Evolutionary conservation across 2,797 vertebrate genomes (phyloP), one percentile per base, ranked within the genome.

Genomic region (Chiroxiphia lanceolata): DNA sequence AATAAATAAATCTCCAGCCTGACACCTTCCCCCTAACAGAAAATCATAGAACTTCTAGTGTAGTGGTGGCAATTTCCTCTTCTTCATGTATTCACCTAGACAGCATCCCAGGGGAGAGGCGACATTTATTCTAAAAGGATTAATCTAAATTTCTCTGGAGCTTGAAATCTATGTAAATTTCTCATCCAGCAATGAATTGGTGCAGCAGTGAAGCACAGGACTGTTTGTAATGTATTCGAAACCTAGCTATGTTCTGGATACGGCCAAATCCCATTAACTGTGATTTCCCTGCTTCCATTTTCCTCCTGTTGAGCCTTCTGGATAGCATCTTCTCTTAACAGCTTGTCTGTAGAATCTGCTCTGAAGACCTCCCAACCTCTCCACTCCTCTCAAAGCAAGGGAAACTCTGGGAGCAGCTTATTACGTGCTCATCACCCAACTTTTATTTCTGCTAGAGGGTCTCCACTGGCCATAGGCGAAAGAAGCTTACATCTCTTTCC

Each of bases 221-320:
- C 78, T 89, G 9, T 84, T 72, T 69, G 71, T 85, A 89, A 85
- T n/a, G 33, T 75, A 48, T 85, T 91, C 0, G 16, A 96, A 93
- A 86, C 57, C 9, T 87, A 78, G 45, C 82, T 25, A 27, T 92
- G 93, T 87, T 71, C 88, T 95, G 47, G 50, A 85, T 95, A 83
- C 1, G 7, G 83, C 86, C 93, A 95, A 94, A 93, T 94, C 91
- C 94, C 84, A 93, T 96, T 95, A 95, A 77, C 83, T 87, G 63
- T 68, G 78, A 94, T 95, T 94, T 95, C 83, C 64, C 57, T 71
- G 75, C 92, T 77, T 96, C 79, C 57, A 85, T 93, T 81, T 90
- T 96, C 72, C 88, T 95, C 95, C 93, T 83, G 87, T 96, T 1
- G 2, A 94, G 75, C 93, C 90, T 95, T 95, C 93, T 96, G 94